phyloP scores from a whole-genome alignment of 2,113 vertebrate species.

The Entelurus aequoreus region DNA sequence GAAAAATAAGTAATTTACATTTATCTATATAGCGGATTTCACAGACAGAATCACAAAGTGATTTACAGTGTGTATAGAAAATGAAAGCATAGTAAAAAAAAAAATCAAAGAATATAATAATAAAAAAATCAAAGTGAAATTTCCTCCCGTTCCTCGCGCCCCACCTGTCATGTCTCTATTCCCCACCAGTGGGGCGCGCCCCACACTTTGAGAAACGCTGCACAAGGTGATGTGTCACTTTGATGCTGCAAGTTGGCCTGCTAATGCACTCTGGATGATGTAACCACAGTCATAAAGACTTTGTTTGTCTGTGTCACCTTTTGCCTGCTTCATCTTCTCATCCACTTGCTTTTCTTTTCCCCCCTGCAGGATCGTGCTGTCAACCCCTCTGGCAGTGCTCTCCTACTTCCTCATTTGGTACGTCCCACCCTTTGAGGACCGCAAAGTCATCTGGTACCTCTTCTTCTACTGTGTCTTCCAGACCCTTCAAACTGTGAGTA shows the following conservation, averaged over 20 bases:
- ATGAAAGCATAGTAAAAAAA: no score
- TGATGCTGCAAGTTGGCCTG: background rate
- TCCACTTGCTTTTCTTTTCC: constrained; percentile 12
- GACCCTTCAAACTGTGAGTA: constrained; percentile 90
- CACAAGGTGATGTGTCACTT: background rate
- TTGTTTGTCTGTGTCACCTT: constrained; percentile 24
- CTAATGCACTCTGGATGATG: constrained; percentile 4
- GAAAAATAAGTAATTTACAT: no score
- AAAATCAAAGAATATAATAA: no score
- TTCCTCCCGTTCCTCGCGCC: no score
- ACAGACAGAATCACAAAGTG: no score
- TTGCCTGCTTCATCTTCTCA: constrained; percentile 15
- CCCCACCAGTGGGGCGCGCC: no score
- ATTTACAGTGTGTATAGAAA: no score
- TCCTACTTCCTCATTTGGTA: constrained; percentile 94
- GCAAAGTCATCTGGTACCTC: constrained; percentile 88
- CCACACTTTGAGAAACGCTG: no score
- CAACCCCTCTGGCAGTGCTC: constrained; percentile 84
- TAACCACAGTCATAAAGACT: constrained; percentile 14
- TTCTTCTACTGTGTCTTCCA: constrained; percentile 97
- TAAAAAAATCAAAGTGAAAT: no score
- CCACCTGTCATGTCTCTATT: no score
- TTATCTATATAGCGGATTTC: no score
- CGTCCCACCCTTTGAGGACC: constrained; percentile 80
- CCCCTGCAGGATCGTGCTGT: constrained; percentile 82